Evolutionary conservation across 2,797 vertebrate genomes (phyloP), one percentile per base, ranked within the genome.

Genomic region (Melanotaenia parkinsoni): DNA sequence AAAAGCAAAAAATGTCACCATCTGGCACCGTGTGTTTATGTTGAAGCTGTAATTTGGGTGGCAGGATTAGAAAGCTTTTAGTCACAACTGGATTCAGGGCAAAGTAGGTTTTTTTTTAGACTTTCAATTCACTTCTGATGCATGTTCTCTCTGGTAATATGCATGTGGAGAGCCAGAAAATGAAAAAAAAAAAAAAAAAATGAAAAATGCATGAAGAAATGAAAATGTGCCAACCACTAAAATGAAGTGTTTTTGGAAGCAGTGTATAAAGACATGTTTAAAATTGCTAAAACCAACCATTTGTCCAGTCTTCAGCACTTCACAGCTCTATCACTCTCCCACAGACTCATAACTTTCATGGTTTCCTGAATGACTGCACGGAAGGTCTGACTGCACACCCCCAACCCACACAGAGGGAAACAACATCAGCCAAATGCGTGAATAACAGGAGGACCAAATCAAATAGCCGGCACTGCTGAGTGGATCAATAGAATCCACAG

Each of bases 391-490:
- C 75, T 70, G 58, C 59, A 24, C 16, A 28, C 67, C 71, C 70
- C 32, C 0, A 75, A 66, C 58, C 67, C 60, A 83, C 22, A 38
- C 82, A 58, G 79, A 66, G 78, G 67, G 82, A 88, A 85, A 87
- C 88, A 88, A 88, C 88, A 90, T 89, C 88, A 90, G 69, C 83
- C 80, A 88, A 90, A 92, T 88, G 83, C 84, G 82, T 83, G 87
- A 89, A 90, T 90, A 91, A 92, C 90, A 90, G 88, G 91, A 91
- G 83, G 87, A 84, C 85, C 89, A 87, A 91, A 88, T 90, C 86
- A 91, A 91, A 91, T 79, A 73, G 82, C 65, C 86, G 81, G 83
- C 11, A 64, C 83, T 80, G 80, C 78, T 60, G 70, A 75, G 84
- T 63, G 38, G 87, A 91, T 92, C 90, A 80, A 92, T 92, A 88